Evolutionary conservation across 1,140 invertebrate species (phyloP), one percentile per base, ranked within the genome.

Genomic region (Caenorhabditis briggsae): DNA sequence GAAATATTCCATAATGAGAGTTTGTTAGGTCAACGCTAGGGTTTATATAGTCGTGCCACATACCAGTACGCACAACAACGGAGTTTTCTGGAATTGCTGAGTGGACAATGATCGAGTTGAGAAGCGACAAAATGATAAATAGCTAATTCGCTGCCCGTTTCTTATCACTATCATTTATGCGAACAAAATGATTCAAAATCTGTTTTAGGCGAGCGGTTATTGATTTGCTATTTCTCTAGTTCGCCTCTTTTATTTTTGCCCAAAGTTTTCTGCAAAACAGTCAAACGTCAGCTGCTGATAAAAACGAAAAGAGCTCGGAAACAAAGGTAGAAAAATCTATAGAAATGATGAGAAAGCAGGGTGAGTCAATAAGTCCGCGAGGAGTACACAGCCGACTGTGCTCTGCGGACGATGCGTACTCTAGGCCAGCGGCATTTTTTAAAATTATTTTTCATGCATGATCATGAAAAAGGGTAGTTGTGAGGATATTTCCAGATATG

Each of bases 91-190:
- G 70, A 78, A 78, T 23, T 78, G 43, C 70, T 78, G 43, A 50
- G 14, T 78, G 43, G 18, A 50, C 70, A 78, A 14, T 78, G 70
- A 78, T 78, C 70, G 70, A 50, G 46, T 50, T 50, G 43, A 50
- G 23, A 78, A 23, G 8, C 70, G 70, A n/a, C n/a, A 25, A 78
- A 78, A 50, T 78, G 70, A 78, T 78, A 78, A 78, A 78, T 78
- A 78, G 70, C 70, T 78, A 50, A 78, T 78, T 25, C 70, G 70
- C 70, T 50, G 70, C 70, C 70, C 43, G 11, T 78, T 50, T 78
- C 70, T 78, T 78, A 78, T 78, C 70, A 78, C 70, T 78, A 78
- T 78, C 70, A 78, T 78, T 78, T 78, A 78, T 78, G 70, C 43
- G 70, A 78, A 78, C 70, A 78, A n/a, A 78, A 78, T 78, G 70